phyloP scores from a whole-genome alignment of 1,140 invertebrate species.

The Chironomus striatipennis region DNA sequence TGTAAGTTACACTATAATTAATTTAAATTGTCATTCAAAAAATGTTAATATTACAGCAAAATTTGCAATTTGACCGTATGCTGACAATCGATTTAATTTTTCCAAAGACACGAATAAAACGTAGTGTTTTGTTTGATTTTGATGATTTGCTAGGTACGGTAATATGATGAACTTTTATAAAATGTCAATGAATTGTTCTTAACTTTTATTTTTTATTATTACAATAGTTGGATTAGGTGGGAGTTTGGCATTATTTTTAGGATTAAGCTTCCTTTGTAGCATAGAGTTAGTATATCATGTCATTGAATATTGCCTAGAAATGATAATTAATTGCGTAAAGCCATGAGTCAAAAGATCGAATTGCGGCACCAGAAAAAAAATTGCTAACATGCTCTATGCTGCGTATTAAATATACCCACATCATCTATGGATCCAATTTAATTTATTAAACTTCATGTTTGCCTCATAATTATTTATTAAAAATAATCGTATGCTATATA shows the following conservation, averaged over 20 bases:
- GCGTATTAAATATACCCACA: constrained; percentile 15
- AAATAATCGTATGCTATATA: constrained; percentile 19
- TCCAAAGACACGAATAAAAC: not conserved
- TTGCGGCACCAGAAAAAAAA: not conserved
- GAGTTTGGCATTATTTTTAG: not conserved
- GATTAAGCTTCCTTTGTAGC: not conserved
- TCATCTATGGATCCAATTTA: constrained; percentile 12
- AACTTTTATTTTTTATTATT: constrained; percentile 10
- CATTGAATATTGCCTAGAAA: not conserved
- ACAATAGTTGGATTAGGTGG: not conserved
- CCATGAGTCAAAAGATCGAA: not conserved
- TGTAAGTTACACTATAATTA: not conserved
- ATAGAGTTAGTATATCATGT: not conserved
- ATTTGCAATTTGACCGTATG: not conserved
- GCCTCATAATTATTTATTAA: constrained; percentile 20
- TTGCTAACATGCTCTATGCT: not conserved
- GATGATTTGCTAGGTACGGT: not conserved
- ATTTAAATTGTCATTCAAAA: not conserved
- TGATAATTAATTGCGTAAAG: constrained; percentile 1
- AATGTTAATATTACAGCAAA: not conserved
- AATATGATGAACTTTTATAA: not conserved
- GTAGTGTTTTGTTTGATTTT: constrained; percentile 3
- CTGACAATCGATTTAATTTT: not conserved
- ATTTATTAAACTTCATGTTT: constrained; percentile 20
- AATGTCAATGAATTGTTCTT: not conserved